Base-by-base conservation (phyloP, 2,113 vertebrate genomes). In the Hymenochirus boettgeri region DNA sequence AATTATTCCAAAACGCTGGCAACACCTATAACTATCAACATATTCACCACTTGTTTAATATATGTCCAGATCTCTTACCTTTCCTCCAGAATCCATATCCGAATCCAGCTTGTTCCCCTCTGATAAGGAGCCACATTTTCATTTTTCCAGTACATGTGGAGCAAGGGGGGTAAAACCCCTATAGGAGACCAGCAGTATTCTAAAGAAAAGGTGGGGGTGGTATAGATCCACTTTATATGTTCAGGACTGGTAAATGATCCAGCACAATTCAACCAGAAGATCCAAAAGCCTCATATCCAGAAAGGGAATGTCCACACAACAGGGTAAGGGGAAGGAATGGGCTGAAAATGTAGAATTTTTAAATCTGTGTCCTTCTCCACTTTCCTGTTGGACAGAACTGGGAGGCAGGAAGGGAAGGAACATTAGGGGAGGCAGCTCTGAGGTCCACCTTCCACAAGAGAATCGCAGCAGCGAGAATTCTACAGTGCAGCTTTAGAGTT, bases 81-180 rank as follows among this genome's bases (percentile, higher is more conserved):
- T 88, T 81, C 92, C 90, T 47, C n/a, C 78, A 69, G 87, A 79
- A 80, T 90, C 86, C 80, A 89, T 89, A 74, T 92, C 90, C 69
- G 90, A 90, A 72, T 89, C 79, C 83, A 90, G 79, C 72, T 82
- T 87, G n/a, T n/a, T n/a, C 82, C 90, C 90, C 89, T 87, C 92
- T 73, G 90, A 59, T 89, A 85, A 82, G 91, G 89, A 81, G 88
- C 82, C 79, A 90, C 75, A 82, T 81, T 82, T 83, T 93, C 93
- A 91, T 93, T 90, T 92, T 95, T 94, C 93, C 93, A 95, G 83
- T 92, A 94, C 92, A 92, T 92, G 84, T 86, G n/a, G 76, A 48
- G 22, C 31, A 13, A 1, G 17, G n/a, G 33, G 52, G 24, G n/a
- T 11, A 52, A n/a, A 10, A n/a, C 21, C 42, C n/a, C n/a, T 22